Conservation (phyloP, 92 coral and sea anemone species). For the Epizoanthus scotinus region DNA sequence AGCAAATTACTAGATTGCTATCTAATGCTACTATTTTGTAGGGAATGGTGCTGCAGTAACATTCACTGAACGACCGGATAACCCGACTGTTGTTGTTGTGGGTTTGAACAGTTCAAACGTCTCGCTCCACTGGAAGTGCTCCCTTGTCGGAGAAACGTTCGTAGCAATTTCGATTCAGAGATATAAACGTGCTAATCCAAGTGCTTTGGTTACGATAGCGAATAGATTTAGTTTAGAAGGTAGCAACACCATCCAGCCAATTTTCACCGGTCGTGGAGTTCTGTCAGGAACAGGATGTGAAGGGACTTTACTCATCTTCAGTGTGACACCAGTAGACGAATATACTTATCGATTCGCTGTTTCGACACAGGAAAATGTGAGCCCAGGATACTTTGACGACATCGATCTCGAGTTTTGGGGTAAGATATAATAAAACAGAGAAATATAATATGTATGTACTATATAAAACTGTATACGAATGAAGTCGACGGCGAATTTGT, state of each 20-base stretch:
- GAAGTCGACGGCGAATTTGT: too few species aligned
- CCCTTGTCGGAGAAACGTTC: not conserved
- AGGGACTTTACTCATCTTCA: constrained; percentile 15
- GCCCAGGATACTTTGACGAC: too few species aligned
- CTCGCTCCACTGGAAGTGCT: constrained; percentile 22
- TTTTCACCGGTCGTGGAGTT: not conserved
- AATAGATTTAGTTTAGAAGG: not conserved
- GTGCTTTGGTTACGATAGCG: not conserved
- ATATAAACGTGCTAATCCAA: not conserved
- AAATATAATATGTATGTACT: too few species aligned
- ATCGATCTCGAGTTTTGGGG: too few species aligned
- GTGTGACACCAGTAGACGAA: constrained; percentile 1
- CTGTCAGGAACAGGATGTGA: constrained; percentile 23
- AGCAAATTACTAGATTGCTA: too few species aligned
- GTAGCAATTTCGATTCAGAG: not conserved
- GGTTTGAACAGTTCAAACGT: constrained; percentile 13
- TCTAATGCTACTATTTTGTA: too few species aligned
- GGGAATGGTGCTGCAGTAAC: not conserved
- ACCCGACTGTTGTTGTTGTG: too few species aligned
- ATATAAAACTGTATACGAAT: too few species aligned
- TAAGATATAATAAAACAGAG: too few species aligned
- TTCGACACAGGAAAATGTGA: not conserved
- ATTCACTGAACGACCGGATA: too few species aligned
- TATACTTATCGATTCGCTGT: not conserved
- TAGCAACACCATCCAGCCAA: not conserved